These are phyloP conservation scores for Pardalotus punctatus DNA, from an alignment of 2,113 vertebrate genomes.

Conservation along the genomic window DNA sequence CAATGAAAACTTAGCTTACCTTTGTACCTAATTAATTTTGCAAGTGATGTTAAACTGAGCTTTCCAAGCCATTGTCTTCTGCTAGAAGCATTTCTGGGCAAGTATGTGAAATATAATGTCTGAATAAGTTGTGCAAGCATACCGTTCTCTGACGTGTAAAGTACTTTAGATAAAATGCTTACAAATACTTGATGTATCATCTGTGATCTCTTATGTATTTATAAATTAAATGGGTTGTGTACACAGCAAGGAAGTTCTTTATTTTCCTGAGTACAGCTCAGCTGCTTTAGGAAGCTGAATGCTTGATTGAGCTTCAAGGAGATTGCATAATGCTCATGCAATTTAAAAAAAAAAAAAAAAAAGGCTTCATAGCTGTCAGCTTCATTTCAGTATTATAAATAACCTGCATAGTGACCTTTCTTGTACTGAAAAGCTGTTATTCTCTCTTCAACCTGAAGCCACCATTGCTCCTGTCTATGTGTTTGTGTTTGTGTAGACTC, in stretches of 20 bases:
- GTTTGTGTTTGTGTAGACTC: background rate
- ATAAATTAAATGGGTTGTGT: constrained; percentile 42
- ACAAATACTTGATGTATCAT: constrained; percentile 25
- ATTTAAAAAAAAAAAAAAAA: constrained; percentile 25
- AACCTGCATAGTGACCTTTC: constrained; percentile 53
- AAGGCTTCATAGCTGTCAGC: constrained; percentile 35
- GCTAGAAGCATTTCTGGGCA: background rate
- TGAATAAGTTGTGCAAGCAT: background rate
- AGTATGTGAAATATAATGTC: background rate
- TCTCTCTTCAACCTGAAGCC: background rate
- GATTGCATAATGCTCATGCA: constrained; percentile 64
- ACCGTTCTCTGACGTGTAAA: background rate
- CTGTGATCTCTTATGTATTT: constrained; percentile 41
- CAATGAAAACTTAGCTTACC: background rate
- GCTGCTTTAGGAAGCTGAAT: constrained; percentile 17
- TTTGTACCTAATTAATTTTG: background rate
- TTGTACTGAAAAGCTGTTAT: background rate
- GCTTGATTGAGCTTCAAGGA: constrained; percentile 64
- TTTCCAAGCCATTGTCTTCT: constrained; percentile 1
- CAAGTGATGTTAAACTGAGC: background rate
- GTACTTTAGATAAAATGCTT: background rate
- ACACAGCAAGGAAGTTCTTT: constrained; percentile 63
- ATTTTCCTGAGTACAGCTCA: constrained; percentile 53
- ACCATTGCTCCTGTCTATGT: background rate
- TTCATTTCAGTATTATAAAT: constrained; percentile 50